phyloP scores from a whole-genome alignment of 2,797 vertebrate species.

The Petrocephalus sullivani region DNA sequence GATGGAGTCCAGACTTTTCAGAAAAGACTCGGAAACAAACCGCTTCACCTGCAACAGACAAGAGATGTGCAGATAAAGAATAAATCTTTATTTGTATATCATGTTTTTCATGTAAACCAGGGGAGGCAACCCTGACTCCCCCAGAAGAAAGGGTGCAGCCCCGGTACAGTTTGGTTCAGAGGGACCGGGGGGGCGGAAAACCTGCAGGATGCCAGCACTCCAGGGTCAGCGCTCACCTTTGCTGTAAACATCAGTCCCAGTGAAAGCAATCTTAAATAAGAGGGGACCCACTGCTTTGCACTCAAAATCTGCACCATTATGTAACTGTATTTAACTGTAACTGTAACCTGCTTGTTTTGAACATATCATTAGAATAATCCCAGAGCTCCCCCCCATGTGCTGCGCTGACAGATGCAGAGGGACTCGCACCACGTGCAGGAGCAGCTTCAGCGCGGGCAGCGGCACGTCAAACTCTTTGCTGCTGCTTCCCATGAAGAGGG shows the following conservation, averaged over 20 bases:
- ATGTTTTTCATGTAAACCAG: background rate
- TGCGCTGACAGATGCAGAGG: background rate
- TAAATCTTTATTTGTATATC: background rate
- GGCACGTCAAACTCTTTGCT: conserved; percentile 80
- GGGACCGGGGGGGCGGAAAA: background rate
- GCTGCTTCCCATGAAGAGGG: conserved; percentile 83
- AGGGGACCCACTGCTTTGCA: background rate
- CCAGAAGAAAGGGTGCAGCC: background rate
- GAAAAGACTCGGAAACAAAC: conserved; percentile 78
- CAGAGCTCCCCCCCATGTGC: background rate
- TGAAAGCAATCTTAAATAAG: background rate
- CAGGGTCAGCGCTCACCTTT: background rate
- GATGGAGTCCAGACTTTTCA: conserved; percentile 77
- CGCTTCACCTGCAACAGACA: conserved; percentile 71
- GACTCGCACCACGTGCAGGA: conserved; percentile 81
- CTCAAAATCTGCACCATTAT: background rate
- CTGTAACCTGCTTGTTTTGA: background rate
- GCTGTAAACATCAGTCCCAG: background rate
- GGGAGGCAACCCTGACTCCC: background rate
- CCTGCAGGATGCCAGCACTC: background rate
- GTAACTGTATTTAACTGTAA: background rate
- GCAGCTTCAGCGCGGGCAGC: conserved; percentile 77
- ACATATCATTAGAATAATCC: background rate
- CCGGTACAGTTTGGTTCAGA: background rate
- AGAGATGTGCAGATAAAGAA: background rate